Evolutionary conservation across 2,113 vertebrate genomes (phyloP).

Genomic region (Pseudolaguvia tuberculata): DNA sequence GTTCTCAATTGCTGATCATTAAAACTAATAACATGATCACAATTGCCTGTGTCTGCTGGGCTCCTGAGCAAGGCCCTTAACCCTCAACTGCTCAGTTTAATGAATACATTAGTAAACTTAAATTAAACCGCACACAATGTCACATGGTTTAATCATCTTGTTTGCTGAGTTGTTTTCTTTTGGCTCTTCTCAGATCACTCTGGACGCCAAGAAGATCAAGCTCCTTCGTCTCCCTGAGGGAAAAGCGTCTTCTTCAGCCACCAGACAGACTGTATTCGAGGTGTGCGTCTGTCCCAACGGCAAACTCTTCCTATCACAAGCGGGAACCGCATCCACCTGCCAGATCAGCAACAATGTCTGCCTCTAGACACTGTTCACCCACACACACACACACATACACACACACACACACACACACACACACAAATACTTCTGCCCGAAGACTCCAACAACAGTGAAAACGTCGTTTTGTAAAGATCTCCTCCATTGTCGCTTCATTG

Average conservation of each 20-base stretch:
- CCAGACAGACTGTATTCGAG: slow-evolving; percentile 92
- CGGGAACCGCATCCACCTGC: slow-evolving; percentile 89
- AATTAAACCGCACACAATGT: not conserved
- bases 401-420: slow-evolving; percentile 41
- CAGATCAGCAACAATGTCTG: slow-evolving; percentile 93
- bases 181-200: slow-evolving; percentile 74
- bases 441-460: slow-evolving; percentile 49
- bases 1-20: too few relatives aligned
- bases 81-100: too few relatives aligned
- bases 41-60: too few relatives aligned
- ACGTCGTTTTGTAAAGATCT: slow-evolving; percentile 32
- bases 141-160: not conserved
- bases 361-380: slow-evolving; percentile 75
- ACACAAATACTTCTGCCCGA: slow-evolving; percentile 52
- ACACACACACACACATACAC: slow-evolving; percentile 53
- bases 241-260: slow-evolving; percentile 80
- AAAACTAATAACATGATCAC: too few relatives aligned
- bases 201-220: slow-evolving; percentile 88
- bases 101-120: too few relatives aligned
- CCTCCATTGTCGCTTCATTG: slow-evolving; percentile 18
- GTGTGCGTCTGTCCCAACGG: slow-evolving; percentile 95
- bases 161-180: not conserved
- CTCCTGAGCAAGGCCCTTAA: too few relatives aligned
- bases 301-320: slow-evolving; percentile 91
- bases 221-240: slow-evolving; percentile 89